Evolutionary conservation across 2,113 vertebrate species (phyloP).

Genomic region (Petaurus breviceps): DNA sequence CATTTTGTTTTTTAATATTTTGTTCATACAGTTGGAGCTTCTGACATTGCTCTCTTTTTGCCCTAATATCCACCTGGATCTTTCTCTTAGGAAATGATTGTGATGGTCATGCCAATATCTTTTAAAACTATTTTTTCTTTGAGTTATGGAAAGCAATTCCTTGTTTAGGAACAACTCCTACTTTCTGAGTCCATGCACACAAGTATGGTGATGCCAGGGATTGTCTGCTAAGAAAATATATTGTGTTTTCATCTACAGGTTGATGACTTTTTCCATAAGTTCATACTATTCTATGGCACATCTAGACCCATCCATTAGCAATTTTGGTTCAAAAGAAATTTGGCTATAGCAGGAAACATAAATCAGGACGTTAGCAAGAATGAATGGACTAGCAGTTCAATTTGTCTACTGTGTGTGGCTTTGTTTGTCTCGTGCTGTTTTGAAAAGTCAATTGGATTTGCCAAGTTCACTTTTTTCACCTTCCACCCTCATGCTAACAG

Average conservation of each 20-base stretch:
- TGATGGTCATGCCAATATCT: neutral
- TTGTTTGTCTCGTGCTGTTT: neutral
- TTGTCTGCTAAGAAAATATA: neutral
- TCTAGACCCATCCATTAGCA: neutral
- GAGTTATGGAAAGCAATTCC: neutral
- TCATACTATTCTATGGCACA: neutral
- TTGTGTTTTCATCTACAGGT: neutral
- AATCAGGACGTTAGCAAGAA: no score
- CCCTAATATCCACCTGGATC: neutral
- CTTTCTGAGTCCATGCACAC: neutral
- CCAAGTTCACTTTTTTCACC: neutral
- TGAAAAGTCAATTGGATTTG: neutral
- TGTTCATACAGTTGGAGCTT: neutral
- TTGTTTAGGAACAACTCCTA: neutral
- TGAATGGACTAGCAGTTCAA: neutral
- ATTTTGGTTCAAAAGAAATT: neutral
- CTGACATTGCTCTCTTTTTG: neutral
- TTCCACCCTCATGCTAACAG: neutral
- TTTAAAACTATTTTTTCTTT: neutral
- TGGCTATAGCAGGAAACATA: neutral
- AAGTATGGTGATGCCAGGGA: neutral
- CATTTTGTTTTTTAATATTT: neutral
- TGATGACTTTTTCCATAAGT: neutral
- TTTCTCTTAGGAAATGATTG: neutral
- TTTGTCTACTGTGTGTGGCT: neutral